Percentiles rank a stretch among this genome's conserved stretches.
Evolutionary conservation across 37 sponge, comb jelly and placozoan genomes (phyloP).

Genomic region (Cladorhizidae sp.): DNA sequence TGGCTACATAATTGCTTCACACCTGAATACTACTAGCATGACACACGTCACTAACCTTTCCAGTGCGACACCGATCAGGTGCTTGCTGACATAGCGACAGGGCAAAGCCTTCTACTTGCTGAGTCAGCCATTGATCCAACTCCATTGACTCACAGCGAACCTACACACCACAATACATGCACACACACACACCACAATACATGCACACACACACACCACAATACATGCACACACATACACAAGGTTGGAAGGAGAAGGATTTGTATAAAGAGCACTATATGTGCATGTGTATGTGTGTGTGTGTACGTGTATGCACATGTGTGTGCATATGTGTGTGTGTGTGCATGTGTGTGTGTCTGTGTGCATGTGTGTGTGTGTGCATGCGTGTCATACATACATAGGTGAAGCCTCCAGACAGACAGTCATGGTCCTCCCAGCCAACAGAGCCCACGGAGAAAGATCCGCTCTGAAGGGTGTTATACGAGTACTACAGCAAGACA

Average conservation of each 20-base stretch:
- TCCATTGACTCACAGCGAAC: conserved; percentile 58
- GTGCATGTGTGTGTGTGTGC: background rate
- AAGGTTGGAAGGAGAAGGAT: background rate
- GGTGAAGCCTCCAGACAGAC: conserved; percentile 62
- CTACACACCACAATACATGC: conserved; percentile 21
- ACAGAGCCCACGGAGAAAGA: conserved; percentile 86
- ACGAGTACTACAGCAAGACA: conserved; percentile 31
- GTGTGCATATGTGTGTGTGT: background rate
- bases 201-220: no score
- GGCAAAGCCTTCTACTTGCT: conserved; percentile 54
- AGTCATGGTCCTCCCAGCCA: conserved; percentile 75
- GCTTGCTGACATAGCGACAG: conserved; percentile 69
- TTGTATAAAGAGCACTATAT: background rate
- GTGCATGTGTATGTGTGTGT: background rate
- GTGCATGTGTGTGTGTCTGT: background rate
- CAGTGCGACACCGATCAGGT: conserved; percentile 1
- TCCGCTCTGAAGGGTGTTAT: conserved; percentile 47
- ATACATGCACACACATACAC: background rate
- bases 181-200: background rate
- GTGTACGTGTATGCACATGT: background rate
- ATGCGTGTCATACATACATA: conserved; percentile 50
- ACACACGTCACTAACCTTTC: conserved; percentile 23
- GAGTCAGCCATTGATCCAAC: conserved; percentile 59
- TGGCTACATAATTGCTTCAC: background rate
- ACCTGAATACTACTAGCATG: background rate